phyloP scores from a whole-genome alignment of 2,888 invertebrate species.

The Neelides folsomi region DNA sequence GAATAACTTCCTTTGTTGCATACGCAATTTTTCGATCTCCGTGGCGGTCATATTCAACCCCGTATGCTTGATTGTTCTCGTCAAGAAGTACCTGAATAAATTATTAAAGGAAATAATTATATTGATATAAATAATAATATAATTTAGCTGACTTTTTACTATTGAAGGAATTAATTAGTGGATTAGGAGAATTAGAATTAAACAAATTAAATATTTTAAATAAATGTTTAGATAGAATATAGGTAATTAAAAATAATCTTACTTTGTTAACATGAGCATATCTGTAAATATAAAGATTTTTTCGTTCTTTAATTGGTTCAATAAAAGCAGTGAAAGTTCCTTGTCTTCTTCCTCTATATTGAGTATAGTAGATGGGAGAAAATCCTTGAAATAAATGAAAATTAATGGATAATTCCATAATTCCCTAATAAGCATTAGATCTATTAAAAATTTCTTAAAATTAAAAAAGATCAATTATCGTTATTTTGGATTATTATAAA shows the following conservation, averaged over 20 bases:
- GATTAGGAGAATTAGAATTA: no score
- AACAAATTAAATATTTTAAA: background rate
- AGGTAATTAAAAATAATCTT: no score
- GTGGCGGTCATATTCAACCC: slow-evolving; percentile 26
- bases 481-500: no score
- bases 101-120: no score
- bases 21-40: slow-evolving; percentile 19
- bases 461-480: no score
- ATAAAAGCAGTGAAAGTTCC: slow-evolving; percentile 27
- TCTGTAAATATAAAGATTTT: slow-evolving; percentile 12
- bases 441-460: no score
- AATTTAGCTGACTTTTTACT: background rate
- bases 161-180: no score
- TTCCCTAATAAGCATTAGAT: background rate
- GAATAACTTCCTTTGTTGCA: slow-evolving; percentile 26
- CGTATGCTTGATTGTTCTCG: slow-evolving; percentile 20
- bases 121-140: background rate
- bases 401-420: background rate
- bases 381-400: slow-evolving; percentile 12
- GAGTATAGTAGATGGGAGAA: slow-evolving; percentile 27
- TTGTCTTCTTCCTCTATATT: slow-evolving; percentile 25
- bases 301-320: slow-evolving; percentile 2
- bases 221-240: background rate
- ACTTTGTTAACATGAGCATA: slow-evolving; percentile 10
- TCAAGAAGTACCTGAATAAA: slow-evolving; percentile 23